Conservation (phyloP, 2,113 vertebrate species). For the Talpa occidentalis region DNA sequence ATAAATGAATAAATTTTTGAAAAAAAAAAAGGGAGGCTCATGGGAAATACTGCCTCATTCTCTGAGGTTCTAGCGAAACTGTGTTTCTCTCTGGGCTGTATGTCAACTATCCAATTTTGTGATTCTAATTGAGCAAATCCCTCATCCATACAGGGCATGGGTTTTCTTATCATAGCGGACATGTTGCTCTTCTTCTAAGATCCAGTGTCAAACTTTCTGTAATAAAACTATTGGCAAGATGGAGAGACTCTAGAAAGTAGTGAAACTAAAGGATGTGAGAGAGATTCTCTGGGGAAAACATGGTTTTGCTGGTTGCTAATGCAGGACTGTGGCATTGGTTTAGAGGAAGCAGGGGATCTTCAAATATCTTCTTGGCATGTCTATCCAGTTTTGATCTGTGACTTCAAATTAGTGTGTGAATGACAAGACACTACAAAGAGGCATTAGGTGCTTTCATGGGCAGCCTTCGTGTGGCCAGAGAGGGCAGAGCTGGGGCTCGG, state of each 20-base stretch:
- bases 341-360: conserved; percentile 29
- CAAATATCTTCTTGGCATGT: conserved; percentile 46
- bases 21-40: not conserved
- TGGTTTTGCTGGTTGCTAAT: conserved; percentile 12
- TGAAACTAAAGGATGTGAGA: conserved; percentile 62
- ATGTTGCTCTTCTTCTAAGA: not conserved
- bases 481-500: conserved; percentile 41
- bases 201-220: conserved; percentile 37
- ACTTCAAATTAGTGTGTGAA: conserved; percentile 79
- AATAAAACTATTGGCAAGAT: conserved; percentile 53
- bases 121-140: conserved; percentile 1
- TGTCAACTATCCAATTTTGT: not conserved
- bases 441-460: conserved; percentile 58
- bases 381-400: conserved; percentile 64
- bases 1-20: too few species aligned
- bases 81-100: not conserved
- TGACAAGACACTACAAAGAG: conserved; percentile 71
- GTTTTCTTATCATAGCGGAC: conserved; percentile 45
- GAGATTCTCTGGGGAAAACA: conserved; percentile 58
- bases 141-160: not conserved
- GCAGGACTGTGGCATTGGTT: not conserved
- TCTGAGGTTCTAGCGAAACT: not conserved
- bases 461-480: conserved; percentile 35
- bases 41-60: not conserved
- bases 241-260: conserved; percentile 35